Base-by-base conservation (phyloP, 2,888 invertebrate species). In the Lithophane leautieri region DNA sequence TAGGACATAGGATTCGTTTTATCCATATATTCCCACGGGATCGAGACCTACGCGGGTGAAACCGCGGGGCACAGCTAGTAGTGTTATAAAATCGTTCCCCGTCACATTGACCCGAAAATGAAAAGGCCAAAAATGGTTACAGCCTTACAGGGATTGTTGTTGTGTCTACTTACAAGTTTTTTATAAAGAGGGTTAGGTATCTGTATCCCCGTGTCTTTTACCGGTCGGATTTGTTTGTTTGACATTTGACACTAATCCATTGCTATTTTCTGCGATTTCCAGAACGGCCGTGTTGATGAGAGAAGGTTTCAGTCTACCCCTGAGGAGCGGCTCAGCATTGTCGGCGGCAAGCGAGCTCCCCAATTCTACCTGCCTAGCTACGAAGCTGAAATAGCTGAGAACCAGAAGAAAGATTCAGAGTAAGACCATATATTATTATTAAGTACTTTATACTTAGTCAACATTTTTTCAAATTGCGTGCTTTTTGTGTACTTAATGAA, bases 351-450 rank as follows among this genome's bases (percentile, higher is more conserved):
- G 92, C 97, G 99, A 54, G 98, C 99, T 0, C 99, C 99, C 0
- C 99, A 99, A 95, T 99, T 99, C 96, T 99, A 99, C 94, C 98
- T 99, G 97, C 98, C 98, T 11, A 98, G 98, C 89, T 99, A 99
- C 94, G 98, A 98, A 92, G 99, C 99, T 0, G 99, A 99, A 92
- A 99, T 99, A 86, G 99, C 99, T 2, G 99, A 99, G 95, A 99
- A 99, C 94, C 99, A 99, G 96, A 99, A 98, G 94, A 99, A 99
- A 94, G 99, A 99, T 94, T 99, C 99, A 67, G 99, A 99, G 99
- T 99, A 97, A 98, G 98, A 54, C 40, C 2, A 28, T 28, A 12
- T 50, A 8, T 50, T 50, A 50, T 22, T 22, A 50, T 50, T 50
- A n/a, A n/a, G n/a, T n/a, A 50, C 12, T n/a, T 12, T 25, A 54